Evolutionary conservation across 2,888 invertebrate species (phyloP).

Genomic region (Cephus nigrinus): DNA sequence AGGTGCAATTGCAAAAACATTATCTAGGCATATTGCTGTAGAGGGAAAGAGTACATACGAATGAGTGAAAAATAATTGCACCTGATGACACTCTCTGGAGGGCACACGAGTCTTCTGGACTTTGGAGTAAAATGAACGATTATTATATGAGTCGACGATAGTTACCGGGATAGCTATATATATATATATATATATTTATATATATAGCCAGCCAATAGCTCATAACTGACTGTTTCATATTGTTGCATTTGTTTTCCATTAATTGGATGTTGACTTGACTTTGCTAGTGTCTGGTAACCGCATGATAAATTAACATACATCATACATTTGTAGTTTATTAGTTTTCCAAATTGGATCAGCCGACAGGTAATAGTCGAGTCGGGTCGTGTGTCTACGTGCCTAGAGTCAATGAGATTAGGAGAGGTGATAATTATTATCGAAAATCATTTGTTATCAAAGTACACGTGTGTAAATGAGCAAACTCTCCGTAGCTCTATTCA

Average conservation of each 20-base stretch:
- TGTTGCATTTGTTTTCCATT: constrained; percentile 19
- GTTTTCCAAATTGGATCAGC: constrained; percentile 21
- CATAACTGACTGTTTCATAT: constrained; percentile 2
- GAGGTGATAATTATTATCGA: not conserved
- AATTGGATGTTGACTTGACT: constrained; percentile 53
- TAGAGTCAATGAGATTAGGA: not conserved
- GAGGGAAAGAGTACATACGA: not conserved
- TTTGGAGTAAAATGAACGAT: not conserved
- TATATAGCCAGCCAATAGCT: not conserved
- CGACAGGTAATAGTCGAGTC: not conserved
- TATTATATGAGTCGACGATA: not conserved
- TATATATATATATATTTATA: not conserved
- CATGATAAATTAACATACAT: constrained; percentile 41
- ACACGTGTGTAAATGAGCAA: not conserved
- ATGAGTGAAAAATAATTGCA: not conserved
- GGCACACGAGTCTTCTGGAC: not conserved
- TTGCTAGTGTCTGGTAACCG: constrained; percentile 61
- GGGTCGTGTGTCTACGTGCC: not conserved
- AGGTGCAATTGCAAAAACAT: not conserved
- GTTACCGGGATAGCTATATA: not conserved
- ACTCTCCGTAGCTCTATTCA: not conserved
- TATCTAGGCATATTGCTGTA: not conserved
- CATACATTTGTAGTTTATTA: constrained; percentile 18
- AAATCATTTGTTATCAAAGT: not conserved
- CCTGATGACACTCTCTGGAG: not conserved